These are phyloP conservation scores for Sminthurides aquaticus DNA, from an alignment of 2,888 invertebrate species.

Conservation along the genomic window DNA sequence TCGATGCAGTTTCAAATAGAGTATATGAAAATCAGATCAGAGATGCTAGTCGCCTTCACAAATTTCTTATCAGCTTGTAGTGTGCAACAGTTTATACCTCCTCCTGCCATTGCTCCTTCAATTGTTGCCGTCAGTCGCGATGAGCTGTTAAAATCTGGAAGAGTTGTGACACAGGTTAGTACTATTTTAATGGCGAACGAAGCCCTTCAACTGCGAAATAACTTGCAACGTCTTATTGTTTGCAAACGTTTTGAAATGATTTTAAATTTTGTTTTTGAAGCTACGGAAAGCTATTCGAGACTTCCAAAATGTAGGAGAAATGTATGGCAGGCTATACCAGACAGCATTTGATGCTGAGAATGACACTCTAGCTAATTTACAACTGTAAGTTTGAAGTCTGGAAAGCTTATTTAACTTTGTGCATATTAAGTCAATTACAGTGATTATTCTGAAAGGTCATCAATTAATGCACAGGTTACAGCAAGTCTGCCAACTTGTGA, in stretches of 20 bases:
- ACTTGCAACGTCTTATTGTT: no score
- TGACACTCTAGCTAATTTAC: constrained; percentile 64
- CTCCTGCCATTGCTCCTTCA: constrained; percentile 81
- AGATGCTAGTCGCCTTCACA: constrained; percentile 61
- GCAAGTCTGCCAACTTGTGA: constrained; percentile 68
- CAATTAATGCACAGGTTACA: constrained; percentile 57
- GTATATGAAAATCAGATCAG: constrained; percentile 66
- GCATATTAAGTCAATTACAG: no score
- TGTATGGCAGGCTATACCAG: constrained; percentile 69
- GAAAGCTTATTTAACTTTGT: background rate
- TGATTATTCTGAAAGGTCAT: no score
- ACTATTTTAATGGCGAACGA: no score
- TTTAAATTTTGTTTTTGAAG: constrained; percentile 48
- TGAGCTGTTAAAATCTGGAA: constrained; percentile 68
- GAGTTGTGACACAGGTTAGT: constrained; percentile 63
- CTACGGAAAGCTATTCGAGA: constrained; percentile 66
- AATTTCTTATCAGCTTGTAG: constrained; percentile 63
- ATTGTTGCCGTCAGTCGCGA: constrained; percentile 70
- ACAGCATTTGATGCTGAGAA: constrained; percentile 80
- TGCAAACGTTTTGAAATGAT: background rate
- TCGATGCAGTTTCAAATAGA: constrained; percentile 66
- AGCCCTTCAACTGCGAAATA: no score
- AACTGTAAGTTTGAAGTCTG: constrained; percentile 52
- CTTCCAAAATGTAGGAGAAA: constrained; percentile 63
- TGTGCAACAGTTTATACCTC: constrained; percentile 78